Base-by-base conservation (phyloP, 2,113 vertebrate species). In the Larimichthys polyactis region DNA sequence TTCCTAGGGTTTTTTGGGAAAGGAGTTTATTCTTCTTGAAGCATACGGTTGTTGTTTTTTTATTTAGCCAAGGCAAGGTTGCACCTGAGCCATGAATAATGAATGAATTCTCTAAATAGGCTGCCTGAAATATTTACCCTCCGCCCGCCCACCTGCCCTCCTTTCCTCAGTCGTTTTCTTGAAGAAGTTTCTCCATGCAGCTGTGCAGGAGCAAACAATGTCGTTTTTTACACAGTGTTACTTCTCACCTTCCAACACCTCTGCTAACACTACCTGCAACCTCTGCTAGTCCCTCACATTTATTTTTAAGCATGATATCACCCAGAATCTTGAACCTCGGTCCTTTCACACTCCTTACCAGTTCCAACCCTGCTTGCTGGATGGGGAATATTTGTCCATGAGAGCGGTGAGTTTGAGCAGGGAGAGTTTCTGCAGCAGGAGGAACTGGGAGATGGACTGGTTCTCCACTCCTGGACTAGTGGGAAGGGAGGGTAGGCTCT, bases 341-440 rank as follows among this genome's bases (percentile, higher is more conserved):
- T 36, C 66, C 55, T n/a, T 16, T 29, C 67, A 32, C 27, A 3
- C 10, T 24, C 5, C 96, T 96, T 93, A 97, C 97, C 97, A 97
- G 92, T 95, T 97, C 97, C 97, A 97, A 76, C 97, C 96, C 89
- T 97, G 96, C 83, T 95, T 97, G 87, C 96, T 96, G 93, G 94
- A 94, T 2, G 96, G 96, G 1, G 96, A 97, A 72, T 96, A 91
- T 88, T 95, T 97, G 91, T 98, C 97, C 97, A 97, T 97, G 57
- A 98, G 87, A 63, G 96, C 92, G 0, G 96, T 97, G 92, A 98
- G 94, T 64, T 94, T 96, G 79, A 98, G 81, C 89, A 97, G 70
- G 1, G 96, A 94, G 72, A 97, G 93, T 44, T 96, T 96, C 80
- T 96, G 96, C 57, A 96, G 94, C 81, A 92, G 92, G 68, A 94